phyloP scores from a whole-genome alignment of 2,797 vertebrate species.

The Myotis vivesi region DNA sequence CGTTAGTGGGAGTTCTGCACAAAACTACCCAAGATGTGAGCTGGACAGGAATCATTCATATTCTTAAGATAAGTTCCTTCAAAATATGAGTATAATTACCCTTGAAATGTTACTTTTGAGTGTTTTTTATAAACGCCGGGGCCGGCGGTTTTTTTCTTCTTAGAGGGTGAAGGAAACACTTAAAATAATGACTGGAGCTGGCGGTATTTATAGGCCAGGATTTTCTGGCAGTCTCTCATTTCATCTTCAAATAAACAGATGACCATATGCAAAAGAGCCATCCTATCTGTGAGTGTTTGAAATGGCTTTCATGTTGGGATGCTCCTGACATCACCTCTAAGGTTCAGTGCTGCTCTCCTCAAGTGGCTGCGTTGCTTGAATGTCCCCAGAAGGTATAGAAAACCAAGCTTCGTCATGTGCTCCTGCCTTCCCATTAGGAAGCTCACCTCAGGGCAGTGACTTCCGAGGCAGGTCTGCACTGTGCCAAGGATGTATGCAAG shows the following conservation, averaged over 20 bases:
- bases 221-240: constrained; percentile 41
- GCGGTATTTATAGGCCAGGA: constrained; percentile 54
- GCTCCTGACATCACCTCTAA: neutral
- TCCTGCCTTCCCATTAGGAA: constrained; percentile 47
- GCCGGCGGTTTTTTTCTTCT: neutral
- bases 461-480: constrained; percentile 47
- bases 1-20: constrained; percentile 61
- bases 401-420: neutral
- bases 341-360: neutral
- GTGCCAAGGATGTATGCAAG: constrained; percentile 41
- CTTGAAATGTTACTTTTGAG: constrained; percentile 58
- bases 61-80: constrained; percentile 67
- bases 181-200: constrained; percentile 63
- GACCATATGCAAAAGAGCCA: constrained; percentile 34
- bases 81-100: constrained; percentile 40
- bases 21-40: constrained; percentile 23
- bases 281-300: constrained; percentile 40
- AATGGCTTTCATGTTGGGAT: neutral
- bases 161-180: constrained; percentile 57
- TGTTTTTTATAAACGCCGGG: neutral
- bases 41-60: constrained; percentile 44
- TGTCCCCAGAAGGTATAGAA: neutral
- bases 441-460: constrained; percentile 50
- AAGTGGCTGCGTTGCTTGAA: neutral
- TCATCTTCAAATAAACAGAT: constrained; percentile 58